These are phyloP conservation scores for Pelmatolapia mariae DNA, from an alignment of 2,113 vertebrate genomes.

Conservation along the genomic window DNA sequence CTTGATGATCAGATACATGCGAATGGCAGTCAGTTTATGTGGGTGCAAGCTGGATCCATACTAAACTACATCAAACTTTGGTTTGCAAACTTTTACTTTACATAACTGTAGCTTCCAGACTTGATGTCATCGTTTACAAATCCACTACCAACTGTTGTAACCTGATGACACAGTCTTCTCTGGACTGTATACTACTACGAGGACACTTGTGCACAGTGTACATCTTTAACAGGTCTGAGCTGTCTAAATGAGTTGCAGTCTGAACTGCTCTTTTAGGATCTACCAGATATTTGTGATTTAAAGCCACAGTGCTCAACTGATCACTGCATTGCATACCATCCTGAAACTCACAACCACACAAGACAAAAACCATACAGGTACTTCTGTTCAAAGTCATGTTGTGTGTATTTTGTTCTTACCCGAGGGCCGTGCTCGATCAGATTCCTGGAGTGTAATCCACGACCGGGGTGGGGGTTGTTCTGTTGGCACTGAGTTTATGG, in stretches of 20 bases:
- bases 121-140: neutral
- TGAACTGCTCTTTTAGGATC: neutral
- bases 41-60: neutral
- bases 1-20: neutral
- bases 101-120: neutral
- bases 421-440: constrained; percentile 86
- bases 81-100: neutral
- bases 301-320: neutral
- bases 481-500: constrained; percentile 77
- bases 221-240: neutral
- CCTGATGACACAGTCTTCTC: neutral
- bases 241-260: neutral
- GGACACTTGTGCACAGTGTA: neutral
- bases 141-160: neutral
- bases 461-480: constrained; percentile 94
- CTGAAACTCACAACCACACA: neutral
- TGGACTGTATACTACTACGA: neutral
- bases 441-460: constrained; percentile 94
- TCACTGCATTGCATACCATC: neutral
- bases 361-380: neutral
- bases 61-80: neutral
- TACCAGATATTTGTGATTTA: neutral
- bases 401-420: constrained; percentile 55
- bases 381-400: neutral
- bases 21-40: neutral